phyloP scores from a whole-genome alignment of 2,888 invertebrate genomes.

The Dioctria linearis region DNA sequence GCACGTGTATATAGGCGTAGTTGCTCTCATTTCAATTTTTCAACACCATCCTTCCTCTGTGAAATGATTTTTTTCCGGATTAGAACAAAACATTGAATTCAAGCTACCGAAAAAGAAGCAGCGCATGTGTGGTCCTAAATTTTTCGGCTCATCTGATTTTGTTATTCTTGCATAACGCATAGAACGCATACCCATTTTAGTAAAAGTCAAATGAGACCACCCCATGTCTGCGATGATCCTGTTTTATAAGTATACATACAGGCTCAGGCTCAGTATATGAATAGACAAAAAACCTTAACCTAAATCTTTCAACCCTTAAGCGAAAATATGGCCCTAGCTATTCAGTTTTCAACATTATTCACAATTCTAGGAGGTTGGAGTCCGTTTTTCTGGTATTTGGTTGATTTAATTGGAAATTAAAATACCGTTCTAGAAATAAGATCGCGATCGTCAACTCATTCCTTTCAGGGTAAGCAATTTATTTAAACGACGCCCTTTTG shows the following conservation, averaged over 20 bases:
- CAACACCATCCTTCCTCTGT: no score
- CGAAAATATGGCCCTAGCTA: slow-evolving; percentile 31
- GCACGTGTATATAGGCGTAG: no score
- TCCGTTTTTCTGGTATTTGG: slow-evolving; percentile 56
- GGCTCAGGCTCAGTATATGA: neutral
- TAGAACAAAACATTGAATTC: neutral
- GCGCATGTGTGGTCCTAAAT: slow-evolving; percentile 50
- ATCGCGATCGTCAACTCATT: slow-evolving; percentile 54
- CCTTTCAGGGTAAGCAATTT: slow-evolving; percentile 39
- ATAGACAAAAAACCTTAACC: slow-evolving; percentile 12
- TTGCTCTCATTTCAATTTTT: no score
- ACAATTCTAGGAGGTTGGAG: slow-evolving; percentile 1
- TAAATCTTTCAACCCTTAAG: slow-evolving; percentile 50
- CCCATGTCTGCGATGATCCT: slow-evolving; percentile 36
- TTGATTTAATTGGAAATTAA: slow-evolving; percentile 58
- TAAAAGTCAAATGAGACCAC: slow-evolving; percentile 39
- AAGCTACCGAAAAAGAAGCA: slow-evolving; percentile 28
- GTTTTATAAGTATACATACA: neutral
- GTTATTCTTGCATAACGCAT: slow-evolving; percentile 50
- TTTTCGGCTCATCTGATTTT: slow-evolving; percentile 50
- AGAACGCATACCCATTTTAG: slow-evolving; percentile 2
- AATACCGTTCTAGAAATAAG: slow-evolving; percentile 53
- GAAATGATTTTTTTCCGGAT: neutral
- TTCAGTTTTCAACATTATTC: neutral
- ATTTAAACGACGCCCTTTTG: slow-evolving; percentile 53